Conservation (phyloP, 2,113 vertebrate species). For the western clawed frog (Xenopus tropicalis) region UCB_Xtro_10.0 CM004446.2:89458001-89458500, state of each 20-base stretch:
- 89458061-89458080: too few relatives aligned
- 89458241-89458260: background rate
- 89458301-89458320: constrained; percentile 25
- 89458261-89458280: background rate
- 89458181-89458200: constrained; percentile 5
- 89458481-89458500: background rate
- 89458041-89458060: too few relatives aligned
- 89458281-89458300: background rate
- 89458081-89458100: constrained; percentile 51
- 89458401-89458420: background rate
- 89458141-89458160: constrained; percentile 23
- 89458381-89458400: background rate
- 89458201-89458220: constrained; percentile 12
- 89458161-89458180: background rate
- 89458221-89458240: background rate
- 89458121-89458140: constrained; percentile 18
- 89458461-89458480: background rate
- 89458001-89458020: too few relatives aligned
- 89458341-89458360: background rate
- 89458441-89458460: background rate
- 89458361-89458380: background rate
- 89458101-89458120: constrained; percentile 25
- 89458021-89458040: too few relatives aligned
- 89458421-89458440: background rate
- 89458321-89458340: constrained; percentile 6